A percentile compares a stretch with the other conserved stretches of the same genome.
Evolutionary conservation across 2,888 invertebrate genomes (phyloP).

Genomic region (Hydroisotoma schaefferi): DNA sequence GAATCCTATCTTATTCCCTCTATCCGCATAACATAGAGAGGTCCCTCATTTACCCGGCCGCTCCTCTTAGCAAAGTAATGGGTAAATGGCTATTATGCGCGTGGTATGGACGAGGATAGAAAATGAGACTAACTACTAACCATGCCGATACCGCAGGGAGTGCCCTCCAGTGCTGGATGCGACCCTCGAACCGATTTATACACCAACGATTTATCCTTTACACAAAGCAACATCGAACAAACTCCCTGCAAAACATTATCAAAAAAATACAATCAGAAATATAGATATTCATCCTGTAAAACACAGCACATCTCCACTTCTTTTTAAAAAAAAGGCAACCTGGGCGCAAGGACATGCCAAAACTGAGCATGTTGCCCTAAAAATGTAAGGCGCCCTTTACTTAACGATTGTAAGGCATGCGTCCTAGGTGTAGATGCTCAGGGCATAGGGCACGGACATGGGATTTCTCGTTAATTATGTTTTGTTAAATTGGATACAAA

Average conservation of each 20-base stretch:
- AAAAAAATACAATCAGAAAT: constrained; percentile 23
- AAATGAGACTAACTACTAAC: constrained; percentile 19
- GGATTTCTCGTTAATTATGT: no score
- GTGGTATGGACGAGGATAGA: neutral
- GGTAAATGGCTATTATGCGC: no score
- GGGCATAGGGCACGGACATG: no score
- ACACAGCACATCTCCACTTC: constrained; percentile 49
- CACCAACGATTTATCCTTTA: constrained; percentile 50
- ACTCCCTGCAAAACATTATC: constrained; percentile 50
- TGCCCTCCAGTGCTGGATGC: constrained; percentile 53
- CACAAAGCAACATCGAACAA: constrained; percentile 52
- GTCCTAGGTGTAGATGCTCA: neutral
- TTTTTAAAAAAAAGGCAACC: no score
- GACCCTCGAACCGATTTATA: constrained; percentile 47
- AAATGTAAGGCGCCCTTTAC: no score
- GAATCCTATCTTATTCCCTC: neutral
- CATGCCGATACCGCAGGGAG: constrained; percentile 49
- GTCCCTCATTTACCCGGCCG: no score
- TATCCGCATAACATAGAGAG: no score
- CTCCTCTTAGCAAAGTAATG: no score
- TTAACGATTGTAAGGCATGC: no score
- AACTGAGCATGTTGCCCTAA: no score
- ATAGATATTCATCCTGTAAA: constrained; percentile 51
- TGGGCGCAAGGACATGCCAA: no score
- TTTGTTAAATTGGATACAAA: no score